These are phyloP conservation scores for Ormyrus pomaceus DNA, from an alignment of 2,888 invertebrate genomes.

Conservation along the genomic window DNA sequence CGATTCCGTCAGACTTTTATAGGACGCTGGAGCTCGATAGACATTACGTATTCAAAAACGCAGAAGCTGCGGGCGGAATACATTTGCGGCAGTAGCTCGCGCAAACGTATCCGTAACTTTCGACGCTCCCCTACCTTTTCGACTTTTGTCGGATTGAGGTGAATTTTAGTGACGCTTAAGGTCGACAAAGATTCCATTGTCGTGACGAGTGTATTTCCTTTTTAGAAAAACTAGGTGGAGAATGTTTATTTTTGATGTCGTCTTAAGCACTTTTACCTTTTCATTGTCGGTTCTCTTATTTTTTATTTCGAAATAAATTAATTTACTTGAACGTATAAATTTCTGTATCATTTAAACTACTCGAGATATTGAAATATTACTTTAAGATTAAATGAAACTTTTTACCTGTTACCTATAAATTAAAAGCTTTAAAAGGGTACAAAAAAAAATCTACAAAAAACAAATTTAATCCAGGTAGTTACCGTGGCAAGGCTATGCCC, in stretches of 20 bases:
- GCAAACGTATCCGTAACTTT: conserved; percentile 14
- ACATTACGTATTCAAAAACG: conserved; percentile 43
- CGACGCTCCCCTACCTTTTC: conserved; percentile 1
- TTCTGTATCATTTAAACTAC: no score
- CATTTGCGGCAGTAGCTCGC: conserved; percentile 3
- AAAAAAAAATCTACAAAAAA: no score
- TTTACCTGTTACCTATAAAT: no score
- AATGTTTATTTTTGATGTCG: neutral
- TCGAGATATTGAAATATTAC: no score
- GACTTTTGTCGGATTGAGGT: conserved; percentile 5
- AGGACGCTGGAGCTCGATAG: conserved; percentile 9
- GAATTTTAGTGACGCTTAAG: conserved; percentile 36
- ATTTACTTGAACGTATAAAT: no score
- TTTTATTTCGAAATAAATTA: no score
- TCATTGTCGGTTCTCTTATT: no score
- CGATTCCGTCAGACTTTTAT: conserved; percentile 44
- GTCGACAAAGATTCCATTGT: conserved; percentile 35
- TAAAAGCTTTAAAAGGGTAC: no score
- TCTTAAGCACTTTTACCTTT: no score
- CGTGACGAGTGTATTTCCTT: conserved; percentile 31
- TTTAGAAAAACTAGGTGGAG: conserved; percentile 9
- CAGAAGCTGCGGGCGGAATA: conserved; percentile 44
- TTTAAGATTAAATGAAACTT: no score
- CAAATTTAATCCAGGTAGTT: neutral
- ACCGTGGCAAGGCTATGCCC: neutral